Percentiles rank a stretch among this genome's conserved stretches.
Evolutionary conservation across 2,888 invertebrate species (phyloP).

Genomic region (Orthonevra nobilis): DNA sequence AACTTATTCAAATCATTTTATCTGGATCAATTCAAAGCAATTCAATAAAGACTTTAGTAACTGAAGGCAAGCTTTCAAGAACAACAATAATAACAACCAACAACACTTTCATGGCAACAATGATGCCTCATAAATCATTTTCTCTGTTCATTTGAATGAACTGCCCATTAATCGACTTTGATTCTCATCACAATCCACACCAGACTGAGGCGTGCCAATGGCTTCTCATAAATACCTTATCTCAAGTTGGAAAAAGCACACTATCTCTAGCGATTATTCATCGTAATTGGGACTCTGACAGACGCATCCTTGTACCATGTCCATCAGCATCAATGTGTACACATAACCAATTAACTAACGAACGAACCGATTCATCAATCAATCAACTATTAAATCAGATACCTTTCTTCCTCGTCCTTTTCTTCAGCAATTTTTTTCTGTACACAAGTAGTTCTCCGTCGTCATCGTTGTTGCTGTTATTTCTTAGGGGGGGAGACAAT

Average conservation of each 20-base stretch:
- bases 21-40: too few species aligned
- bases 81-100: too few species aligned
- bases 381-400: slow-evolving; percentile 68
- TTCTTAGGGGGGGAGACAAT: too few species aligned
- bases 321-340: slow-evolving; percentile 16
- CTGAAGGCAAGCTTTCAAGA: too few species aligned
- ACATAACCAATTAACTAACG: slow-evolving; percentile 45
- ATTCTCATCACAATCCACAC: slow-evolving; percentile 17
- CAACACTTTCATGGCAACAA: not conserved
- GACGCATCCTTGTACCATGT: slow-evolving; percentile 35
- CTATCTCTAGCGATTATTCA: slow-evolving; percentile 61
- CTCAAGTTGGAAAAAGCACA: slow-evolving; percentile 3
- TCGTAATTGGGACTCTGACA: slow-evolving; percentile 54
- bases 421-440: not conserved
- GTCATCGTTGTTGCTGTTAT: not conserved
- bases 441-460: not conserved
- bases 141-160: slow-evolving; percentile 42
- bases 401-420: slow-evolving; percentile 5
- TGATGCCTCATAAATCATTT: slow-evolving; percentile 45
- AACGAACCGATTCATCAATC: slow-evolving; percentile 54
- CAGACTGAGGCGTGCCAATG: not conserved
- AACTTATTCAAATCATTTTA: too few species aligned
- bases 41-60: too few species aligned
- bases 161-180: slow-evolving; percentile 59
- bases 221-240: slow-evolving; percentile 8